Conservation (phyloP, 2,888 invertebrate genomes). For the Liopterus haemorrhoidalis region DNA sequence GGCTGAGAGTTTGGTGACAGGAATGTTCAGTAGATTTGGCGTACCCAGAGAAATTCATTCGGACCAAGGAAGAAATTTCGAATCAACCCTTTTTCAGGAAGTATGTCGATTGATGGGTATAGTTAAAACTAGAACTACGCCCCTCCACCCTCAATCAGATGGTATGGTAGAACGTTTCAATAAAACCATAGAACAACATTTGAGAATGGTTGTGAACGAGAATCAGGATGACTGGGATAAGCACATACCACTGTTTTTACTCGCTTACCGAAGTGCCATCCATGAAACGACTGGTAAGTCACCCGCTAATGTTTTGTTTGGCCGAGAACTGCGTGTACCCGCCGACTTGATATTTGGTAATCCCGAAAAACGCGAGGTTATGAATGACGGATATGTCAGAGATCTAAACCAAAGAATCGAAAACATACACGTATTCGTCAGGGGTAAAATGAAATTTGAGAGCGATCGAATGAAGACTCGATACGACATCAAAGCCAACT, state of each 20-base stretch:
- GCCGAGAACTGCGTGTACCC: conserved; percentile 2
- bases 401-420: conserved; percentile 5
- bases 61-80: no score
- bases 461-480: conserved; percentile 22
- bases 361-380: background rate
- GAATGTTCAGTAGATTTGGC: no score
- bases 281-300: conserved; percentile 13
- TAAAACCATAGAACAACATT: background rate
- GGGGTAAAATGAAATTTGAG: conserved; percentile 5
- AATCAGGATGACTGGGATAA: conserved; percentile 9
- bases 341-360: background rate
- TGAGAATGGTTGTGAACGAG: background rate
- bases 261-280: conserved; percentile 11
- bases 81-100: no score
- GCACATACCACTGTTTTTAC: conserved; percentile 21
- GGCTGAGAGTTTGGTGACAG: no score
- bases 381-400: background rate
- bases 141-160: conserved; percentile 11
- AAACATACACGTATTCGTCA: background rate
- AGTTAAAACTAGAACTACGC: background rate
- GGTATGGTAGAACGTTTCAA: conserved; percentile 18
- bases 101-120: no score
- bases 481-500: conserved; percentile 19
- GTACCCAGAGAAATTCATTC: no score
- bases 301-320: conserved; percentile 5